phyloP scores from a whole-genome alignment of 2,888 invertebrate genomes.

The Drosophila phalerata region DNA sequence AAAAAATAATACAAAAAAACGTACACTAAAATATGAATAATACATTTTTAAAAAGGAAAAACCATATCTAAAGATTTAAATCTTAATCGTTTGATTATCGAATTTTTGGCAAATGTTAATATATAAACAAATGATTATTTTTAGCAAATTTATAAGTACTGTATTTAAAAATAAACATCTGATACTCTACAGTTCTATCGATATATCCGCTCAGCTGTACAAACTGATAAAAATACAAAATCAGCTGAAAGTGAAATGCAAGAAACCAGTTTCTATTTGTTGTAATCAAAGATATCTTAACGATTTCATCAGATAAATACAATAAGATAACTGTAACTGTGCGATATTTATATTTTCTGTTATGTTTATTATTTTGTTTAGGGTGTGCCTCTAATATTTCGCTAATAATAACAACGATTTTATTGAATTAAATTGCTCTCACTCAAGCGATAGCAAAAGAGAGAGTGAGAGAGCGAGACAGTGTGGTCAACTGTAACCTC shows the following conservation, averaged over 20 bases:
- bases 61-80: no score
- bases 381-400: slow-evolving; percentile 25
- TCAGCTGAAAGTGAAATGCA: slow-evolving; percentile 11
- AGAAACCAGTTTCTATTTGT: slow-evolving; percentile 4
- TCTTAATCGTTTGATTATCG: no score
- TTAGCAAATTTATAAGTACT: background rate
- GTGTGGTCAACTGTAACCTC: slow-evolving; percentile 48
- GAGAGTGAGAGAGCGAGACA: slow-evolving; percentile 28
- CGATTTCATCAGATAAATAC: slow-evolving; percentile 14
- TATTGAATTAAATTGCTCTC: slow-evolving; percentile 42
- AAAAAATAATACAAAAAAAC: background rate
- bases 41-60: slow-evolving; percentile 18
- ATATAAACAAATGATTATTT: background rate
- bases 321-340: background rate
- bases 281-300: slow-evolving; percentile 2
- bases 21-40: slow-evolving; percentile 19
- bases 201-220: slow-evolving; percentile 2
- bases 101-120: no score
- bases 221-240: slow-evolving; percentile 2
- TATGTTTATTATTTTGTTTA: background rate
- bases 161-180: background rate
- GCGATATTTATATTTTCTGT: background rate
- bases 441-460: background rate
- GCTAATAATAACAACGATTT: slow-evolving; percentile 14
- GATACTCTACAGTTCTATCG: background rate